Base-by-base conservation (phyloP, 2,797 vertebrate species). In the Aselliscus stoliczkanus region DNA sequence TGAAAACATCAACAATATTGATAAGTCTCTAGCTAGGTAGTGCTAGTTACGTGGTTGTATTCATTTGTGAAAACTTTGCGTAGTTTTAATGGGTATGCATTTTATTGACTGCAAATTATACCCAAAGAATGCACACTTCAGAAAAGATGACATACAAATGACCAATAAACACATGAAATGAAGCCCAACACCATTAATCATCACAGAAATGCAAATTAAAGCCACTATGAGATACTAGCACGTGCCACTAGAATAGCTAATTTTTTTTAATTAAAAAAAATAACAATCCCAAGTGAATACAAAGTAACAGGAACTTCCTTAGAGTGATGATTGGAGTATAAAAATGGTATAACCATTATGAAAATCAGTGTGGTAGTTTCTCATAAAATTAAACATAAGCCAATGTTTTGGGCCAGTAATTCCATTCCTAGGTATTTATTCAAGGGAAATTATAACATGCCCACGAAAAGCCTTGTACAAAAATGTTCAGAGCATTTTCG, bases 391-490 rank as follows among this genome's bases (percentile, higher is more conserved):
- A 92, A 92, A 73, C 42, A 83, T 64, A 87, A 86, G 37, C 34
- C 50, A 83, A 50, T 62, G n/a, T 39, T 88, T 96, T 84, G 69
- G 27, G 52, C 37, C n/a, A 93, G 52, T 75, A 87, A 90, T 87
- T 88, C 52, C 27, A 72, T 37, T 93, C 67, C 11, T 37, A 69
- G 47, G 29, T 73, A 90, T 64, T 93, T 92, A 91, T 62, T 17
- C 29, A 84, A 87, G 62, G 95, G 29, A 96, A 96, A 81, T 62
- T 25, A 95, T 94, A 93, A 84, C 58, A 85, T 56, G 23, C 34
- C 21, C 58, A 93, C 79, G 72, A 50, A 50, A 64, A 85, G 14
- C 25, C 27, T 89, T 73, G 7, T 44, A 56, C 27, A 77, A 83
- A 75, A 95, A 56, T 90, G 18, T 39, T 83, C 69, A 88, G n/a